phyloP scores from a whole-genome alignment of 1,140 invertebrate genomes.

The Anoplolepis gracilipes region DNA sequence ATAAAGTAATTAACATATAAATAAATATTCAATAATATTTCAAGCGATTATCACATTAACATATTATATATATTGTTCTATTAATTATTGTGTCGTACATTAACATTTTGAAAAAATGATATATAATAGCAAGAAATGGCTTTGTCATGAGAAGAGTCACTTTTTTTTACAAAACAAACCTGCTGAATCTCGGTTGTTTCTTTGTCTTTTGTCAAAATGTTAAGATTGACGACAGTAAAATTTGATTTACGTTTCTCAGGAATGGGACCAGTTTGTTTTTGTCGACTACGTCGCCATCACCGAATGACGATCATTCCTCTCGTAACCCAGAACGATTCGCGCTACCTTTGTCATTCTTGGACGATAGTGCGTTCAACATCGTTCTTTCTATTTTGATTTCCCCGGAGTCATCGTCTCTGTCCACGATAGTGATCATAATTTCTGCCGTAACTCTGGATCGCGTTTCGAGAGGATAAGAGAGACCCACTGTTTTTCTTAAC shows the following conservation, averaged over 20 bases:
- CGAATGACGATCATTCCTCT: slow-evolving; percentile 31
- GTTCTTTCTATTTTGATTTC: slow-evolving; percentile 59
- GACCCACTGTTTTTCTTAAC: slow-evolving; percentile 4
- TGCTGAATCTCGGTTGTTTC: neutral
- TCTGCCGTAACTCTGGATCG: neutral
- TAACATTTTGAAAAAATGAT: neutral
- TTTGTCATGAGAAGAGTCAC: neutral
- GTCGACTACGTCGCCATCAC: neutral
- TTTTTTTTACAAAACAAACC: neutral
- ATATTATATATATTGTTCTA: neutral
- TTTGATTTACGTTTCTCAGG: slow-evolving; percentile 23
- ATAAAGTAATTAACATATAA: too few relatives aligned
- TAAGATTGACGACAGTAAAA: slow-evolving; percentile 33
- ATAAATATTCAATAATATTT: too few relatives aligned
- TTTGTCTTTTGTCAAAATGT: neutral
- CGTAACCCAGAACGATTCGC: slow-evolving; percentile 33
- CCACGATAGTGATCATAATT: slow-evolving; percentile 38
- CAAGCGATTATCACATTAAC: neutral
- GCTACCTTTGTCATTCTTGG: slow-evolving; percentile 27
- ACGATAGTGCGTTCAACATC: neutral
- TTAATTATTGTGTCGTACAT: neutral
- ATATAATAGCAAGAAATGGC: neutral
- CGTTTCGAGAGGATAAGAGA: neutral
- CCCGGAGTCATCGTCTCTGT: slow-evolving; percentile 55
- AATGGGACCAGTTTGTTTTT: slow-evolving; percentile 24